Percentiles rank a stretch among this genome's conserved stretches.
phyloP scores from a whole-genome alignment of 1,140 invertebrate genomes.

The Venustaconcha ellipsiformis region DNA sequence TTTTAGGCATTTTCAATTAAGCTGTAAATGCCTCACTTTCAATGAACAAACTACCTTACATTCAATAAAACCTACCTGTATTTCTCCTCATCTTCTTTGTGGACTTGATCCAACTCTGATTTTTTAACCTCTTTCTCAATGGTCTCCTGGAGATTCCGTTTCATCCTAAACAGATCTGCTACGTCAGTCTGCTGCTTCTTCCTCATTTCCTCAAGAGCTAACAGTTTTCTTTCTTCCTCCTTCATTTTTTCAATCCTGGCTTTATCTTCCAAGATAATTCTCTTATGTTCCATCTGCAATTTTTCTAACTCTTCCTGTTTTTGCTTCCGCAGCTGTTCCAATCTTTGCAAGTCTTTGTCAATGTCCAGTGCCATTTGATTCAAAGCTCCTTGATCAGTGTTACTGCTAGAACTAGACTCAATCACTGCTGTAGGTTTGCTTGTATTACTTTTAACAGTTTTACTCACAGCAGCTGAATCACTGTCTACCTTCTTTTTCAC shows the following conservation, averaged over 20 bases:
- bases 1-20: too few species aligned
- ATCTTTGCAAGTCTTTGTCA: conserved; percentile 10
- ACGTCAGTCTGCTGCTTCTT: conserved; percentile 67
- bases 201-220: conserved; percentile 73
- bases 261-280: conserved; percentile 70
- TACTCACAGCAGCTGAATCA: too few species aligned
- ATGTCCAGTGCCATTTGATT: conserved; percentile 9
- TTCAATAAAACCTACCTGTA: conserved; percentile 28
- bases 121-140: conserved; percentile 54
- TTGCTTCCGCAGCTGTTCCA: conserved; percentile 74
- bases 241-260: conserved; percentile 65
- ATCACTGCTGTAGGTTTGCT: not conserved
- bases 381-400: not conserved
- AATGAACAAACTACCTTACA: not conserved
- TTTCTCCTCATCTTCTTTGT: conserved; percentile 34
- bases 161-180: conserved; percentile 49
- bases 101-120: conserved; percentile 26
- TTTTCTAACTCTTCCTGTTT: conserved; percentile 73
- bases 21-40: not conserved
- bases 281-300: conserved; percentile 70
- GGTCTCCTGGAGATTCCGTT: conserved; percentile 47
- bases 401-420: conserved; percentile 4
- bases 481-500: too few species aligned
- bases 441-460: too few species aligned
- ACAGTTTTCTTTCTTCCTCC: conserved; percentile 69